These are phyloP conservation scores for Automeris io DNA, from an alignment of 2,888 invertebrate genomes.

Conservation along the genomic window DNA sequence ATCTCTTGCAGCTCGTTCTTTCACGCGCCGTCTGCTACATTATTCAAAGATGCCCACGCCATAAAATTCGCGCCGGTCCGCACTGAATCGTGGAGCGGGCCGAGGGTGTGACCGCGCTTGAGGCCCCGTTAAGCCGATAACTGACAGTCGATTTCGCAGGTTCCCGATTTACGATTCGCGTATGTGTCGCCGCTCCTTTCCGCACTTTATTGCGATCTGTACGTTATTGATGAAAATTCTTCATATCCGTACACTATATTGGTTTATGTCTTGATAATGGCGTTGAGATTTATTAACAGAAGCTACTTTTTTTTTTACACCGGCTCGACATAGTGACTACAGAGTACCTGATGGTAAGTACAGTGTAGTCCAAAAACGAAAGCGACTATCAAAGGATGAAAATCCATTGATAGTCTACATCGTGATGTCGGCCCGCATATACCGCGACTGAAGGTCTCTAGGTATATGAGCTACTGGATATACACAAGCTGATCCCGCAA, in stretches of 20 bases:
- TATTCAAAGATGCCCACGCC: constrained; percentile 55
- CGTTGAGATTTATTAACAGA: too few relatives aligned
- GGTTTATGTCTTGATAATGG: too few relatives aligned
- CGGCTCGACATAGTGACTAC: too few relatives aligned
- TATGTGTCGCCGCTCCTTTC: constrained; percentile 16
- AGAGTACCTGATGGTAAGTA: too few relatives aligned
- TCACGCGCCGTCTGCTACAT: constrained; percentile 53
- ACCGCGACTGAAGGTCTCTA: too few relatives aligned
- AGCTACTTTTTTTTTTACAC: too few relatives aligned
- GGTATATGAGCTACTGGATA: too few relatives aligned
- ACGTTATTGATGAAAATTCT: constrained; percentile 16
- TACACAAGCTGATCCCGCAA: too few relatives aligned
- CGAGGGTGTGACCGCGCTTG: constrained; percentile 34
- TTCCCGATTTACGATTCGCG: constrained; percentile 23
- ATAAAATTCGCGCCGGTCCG: constrained; percentile 47
- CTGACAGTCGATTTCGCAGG: constrained; percentile 24
- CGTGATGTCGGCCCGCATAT: too few relatives aligned
- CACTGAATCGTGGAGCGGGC: constrained; percentile 37
- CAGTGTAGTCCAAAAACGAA: too few relatives aligned
- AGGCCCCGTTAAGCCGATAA: constrained; percentile 36
- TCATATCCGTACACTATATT: constrained; percentile 7
- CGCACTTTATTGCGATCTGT: constrained; percentile 19
- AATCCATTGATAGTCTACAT: too few relatives aligned
- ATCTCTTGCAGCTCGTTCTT: constrained; percentile 27
- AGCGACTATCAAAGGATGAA: too few relatives aligned